A percentile compares a stretch with the other conserved stretches of the same genome.
Conservation (phyloP, 2,888 invertebrate species). For the Dynastes maya region DNA sequence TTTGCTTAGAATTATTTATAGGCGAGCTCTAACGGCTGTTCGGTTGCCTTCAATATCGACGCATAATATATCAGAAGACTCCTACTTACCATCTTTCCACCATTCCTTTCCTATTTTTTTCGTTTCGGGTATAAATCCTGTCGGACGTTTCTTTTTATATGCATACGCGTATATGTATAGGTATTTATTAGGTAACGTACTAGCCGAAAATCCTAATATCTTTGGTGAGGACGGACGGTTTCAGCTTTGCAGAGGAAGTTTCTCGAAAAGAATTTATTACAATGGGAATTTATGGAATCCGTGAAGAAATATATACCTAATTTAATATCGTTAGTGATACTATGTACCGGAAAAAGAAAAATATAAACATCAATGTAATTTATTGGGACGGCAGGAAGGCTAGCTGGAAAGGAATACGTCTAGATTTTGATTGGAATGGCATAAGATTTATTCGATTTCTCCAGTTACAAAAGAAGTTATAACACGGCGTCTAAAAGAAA, state of each 20-base stretch:
- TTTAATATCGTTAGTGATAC: background rate
- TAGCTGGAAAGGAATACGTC: too few relatives aligned
- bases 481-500: too few relatives aligned
- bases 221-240: constrained; percentile 6
- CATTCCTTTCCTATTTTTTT: constrained; percentile 8
- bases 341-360: background rate
- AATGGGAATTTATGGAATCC: constrained; percentile 2
- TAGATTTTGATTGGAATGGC: too few relatives aligned
- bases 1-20: background rate
- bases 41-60: constrained; percentile 16
- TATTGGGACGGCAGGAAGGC: background rate
- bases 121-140: background rate
- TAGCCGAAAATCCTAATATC: background rate
- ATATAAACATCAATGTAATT: background rate
- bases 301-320: constrained; percentile 1
- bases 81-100: background rate
- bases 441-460: too few relatives aligned
- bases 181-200: background rate
- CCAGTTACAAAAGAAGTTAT: too few relatives aligned
- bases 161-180: constrained; percentile 2
- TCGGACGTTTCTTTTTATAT: constrained; percentile 20
- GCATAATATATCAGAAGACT: constrained; percentile 31
- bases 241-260: background rate
- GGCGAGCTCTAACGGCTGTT: background rate
- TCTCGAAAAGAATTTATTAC: constrained; percentile 11